Evolutionary conservation across 2,888 invertebrate species (phyloP).

Genomic region (Cinara cedri): DNA sequence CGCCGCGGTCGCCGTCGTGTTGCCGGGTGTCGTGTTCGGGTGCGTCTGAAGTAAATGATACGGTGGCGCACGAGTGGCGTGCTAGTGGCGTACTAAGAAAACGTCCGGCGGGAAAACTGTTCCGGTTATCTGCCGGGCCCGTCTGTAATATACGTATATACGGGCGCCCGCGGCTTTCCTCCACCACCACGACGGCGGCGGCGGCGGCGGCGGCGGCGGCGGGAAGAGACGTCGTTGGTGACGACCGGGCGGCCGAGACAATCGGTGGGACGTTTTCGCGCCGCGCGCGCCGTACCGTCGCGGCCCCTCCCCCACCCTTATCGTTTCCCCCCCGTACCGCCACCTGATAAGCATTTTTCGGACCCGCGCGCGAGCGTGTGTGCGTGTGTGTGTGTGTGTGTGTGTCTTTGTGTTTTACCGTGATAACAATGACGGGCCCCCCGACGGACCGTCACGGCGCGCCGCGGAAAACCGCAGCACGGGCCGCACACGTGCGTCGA

Average conservation of each 20-base stretch:
- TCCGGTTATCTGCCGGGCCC: conserved; percentile 20
- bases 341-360: not conserved
- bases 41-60: not conserved
- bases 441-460: not conserved
- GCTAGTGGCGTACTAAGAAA: not conserved
- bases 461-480: not conserved
- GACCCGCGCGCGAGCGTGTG: not conserved
- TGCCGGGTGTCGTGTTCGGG: not conserved
- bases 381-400: not conserved
- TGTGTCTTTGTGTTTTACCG: not conserved
- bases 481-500: conserved; percentile 6
- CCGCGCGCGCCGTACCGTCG: no score
- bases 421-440: not conserved
- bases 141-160: no score
- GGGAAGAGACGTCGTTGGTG: not conserved
- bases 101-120: conserved; percentile 15
- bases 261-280: no score
- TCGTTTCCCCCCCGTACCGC: not conserved
- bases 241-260: not conserved
- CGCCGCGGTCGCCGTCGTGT: not conserved
- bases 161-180: not conserved
- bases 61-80: not conserved
- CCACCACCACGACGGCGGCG: not conserved
- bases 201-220: not conserved
- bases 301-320: not conserved